A percentile compares a stretch with the other conserved stretches of the same genome.
phyloP scores from a whole-genome alignment of 1,140 invertebrate species.

The Tigriopus japonicus region DNA sequence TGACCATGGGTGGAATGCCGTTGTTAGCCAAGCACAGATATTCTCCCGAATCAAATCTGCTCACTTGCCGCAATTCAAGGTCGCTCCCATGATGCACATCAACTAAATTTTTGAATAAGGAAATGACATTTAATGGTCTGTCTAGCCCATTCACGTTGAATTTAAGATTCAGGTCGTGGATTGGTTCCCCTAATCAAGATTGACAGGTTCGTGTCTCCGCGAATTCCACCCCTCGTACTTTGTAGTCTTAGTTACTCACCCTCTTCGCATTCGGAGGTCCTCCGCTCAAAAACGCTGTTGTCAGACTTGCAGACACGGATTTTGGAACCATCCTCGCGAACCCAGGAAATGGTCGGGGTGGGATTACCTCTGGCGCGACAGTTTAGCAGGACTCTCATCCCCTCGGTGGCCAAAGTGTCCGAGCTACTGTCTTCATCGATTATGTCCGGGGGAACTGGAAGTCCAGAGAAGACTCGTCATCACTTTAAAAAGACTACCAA shows the following conservation, averaged over 20 bases:
- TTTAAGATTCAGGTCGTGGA: too few relatives aligned
- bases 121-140: too few relatives aligned
- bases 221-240: too few relatives aligned
- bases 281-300: too few relatives aligned
- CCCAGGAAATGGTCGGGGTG: conserved; percentile 29
- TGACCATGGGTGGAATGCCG: conserved; percentile 41
- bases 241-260: too few relatives aligned
- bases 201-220: too few relatives aligned
- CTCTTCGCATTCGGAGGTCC: too few relatives aligned
- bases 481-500: background rate
- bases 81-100: conserved; percentile 36
- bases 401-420: conserved; percentile 27
- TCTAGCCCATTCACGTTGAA: too few relatives aligned
- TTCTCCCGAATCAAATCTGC: conserved; percentile 68
- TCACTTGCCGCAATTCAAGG: conserved; percentile 62
- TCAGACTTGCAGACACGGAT: conserved; percentile 17
- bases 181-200: too few relatives aligned
- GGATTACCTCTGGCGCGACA: conserved; percentile 33
- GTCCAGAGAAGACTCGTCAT: too few relatives aligned
- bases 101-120: background rate
- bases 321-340: conserved; percentile 23
- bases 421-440: conserved; percentile 22
- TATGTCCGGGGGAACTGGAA: conserved; percentile 21
- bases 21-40: conserved; percentile 62
- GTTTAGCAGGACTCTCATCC: conserved; percentile 26